Conservation (phyloP, 2,797 vertebrate species). For the Clarias pachynema region DNA sequence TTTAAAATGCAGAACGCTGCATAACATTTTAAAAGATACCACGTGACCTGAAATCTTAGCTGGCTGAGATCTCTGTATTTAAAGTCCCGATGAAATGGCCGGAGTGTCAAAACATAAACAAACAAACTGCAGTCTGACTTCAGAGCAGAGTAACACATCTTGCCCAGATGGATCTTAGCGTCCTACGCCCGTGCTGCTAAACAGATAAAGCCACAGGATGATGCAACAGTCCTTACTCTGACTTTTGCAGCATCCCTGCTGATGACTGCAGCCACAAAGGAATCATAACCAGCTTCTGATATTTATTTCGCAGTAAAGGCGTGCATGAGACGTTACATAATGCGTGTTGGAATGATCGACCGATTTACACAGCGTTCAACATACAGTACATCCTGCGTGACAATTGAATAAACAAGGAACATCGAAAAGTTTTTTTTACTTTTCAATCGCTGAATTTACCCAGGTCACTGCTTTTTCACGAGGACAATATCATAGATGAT, state of each 20-base stretch:
- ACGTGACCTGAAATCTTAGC: not conserved
- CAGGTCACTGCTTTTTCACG: not conserved
- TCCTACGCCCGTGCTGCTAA: not conserved
- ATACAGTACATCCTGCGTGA: not conserved
- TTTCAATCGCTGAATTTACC: not conserved
- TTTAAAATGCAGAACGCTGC: too few species aligned
- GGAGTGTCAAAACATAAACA: not conserved
- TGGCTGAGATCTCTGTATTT: not conserved
- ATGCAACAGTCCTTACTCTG: not conserved
- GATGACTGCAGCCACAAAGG: not conserved
- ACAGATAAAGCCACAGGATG: not conserved
- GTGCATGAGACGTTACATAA: too few species aligned
- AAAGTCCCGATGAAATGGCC: not conserved
- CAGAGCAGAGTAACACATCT: not conserved
- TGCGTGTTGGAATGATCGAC: not conserved
- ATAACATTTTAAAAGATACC: not conserved
- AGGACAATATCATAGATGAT: not conserved
- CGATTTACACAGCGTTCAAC: not conserved
- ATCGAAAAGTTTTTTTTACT: not conserved
- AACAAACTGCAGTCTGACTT: not conserved
- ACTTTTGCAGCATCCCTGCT: not conserved
- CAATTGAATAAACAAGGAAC: not conserved
- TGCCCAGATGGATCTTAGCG: not conserved
- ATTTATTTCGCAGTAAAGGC: too few species aligned
- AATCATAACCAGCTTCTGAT: not conserved